Conservation (phyloP, 2,113 vertebrate genomes). For the Myodes glareolus region DNA sequence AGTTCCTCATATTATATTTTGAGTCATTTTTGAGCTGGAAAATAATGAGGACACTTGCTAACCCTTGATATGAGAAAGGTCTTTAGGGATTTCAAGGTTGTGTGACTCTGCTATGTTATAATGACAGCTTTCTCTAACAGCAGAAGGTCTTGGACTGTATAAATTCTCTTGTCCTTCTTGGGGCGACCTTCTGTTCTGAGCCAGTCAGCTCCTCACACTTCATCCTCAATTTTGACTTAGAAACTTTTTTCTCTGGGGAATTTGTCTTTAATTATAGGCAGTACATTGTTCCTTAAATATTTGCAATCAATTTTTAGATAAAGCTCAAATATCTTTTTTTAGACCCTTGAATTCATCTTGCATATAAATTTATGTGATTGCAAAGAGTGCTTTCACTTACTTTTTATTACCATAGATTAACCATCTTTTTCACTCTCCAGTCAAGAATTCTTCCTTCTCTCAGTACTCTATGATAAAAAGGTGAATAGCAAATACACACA, state of each 20-base stretch:
- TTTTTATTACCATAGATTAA: constrained; percentile 8
- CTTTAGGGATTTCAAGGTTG: constrained; percentile 41
- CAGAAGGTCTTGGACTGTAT: neutral
- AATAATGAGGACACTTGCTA: constrained; percentile 48
- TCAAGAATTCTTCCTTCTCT: neutral
- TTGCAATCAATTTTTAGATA: constrained; percentile 56
- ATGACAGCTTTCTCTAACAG: constrained; percentile 36
- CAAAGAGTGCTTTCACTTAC: neutral
- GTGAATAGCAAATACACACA: neutral
- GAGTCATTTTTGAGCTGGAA: constrained; percentile 39
- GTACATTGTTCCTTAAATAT: constrained; percentile 36
- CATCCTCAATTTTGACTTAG: neutral
- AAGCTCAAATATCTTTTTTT: neutral
- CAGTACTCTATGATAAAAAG: neutral
- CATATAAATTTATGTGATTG: constrained; percentile 4
- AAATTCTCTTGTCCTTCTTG: constrained; percentile 39
- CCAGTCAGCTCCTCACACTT: neutral
- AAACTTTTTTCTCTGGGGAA: neutral
- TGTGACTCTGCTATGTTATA: constrained; percentile 46
- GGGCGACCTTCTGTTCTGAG: constrained; percentile 25
- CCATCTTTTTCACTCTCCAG: neutral
- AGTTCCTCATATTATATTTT: constrained; percentile 13
- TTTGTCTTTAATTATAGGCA: constrained; percentile 30
- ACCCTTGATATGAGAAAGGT: constrained; percentile 33
- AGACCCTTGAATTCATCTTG: neutral